Conservation (phyloP, 2,888 invertebrate species). For the Lasioglossum vierecki region DNA sequence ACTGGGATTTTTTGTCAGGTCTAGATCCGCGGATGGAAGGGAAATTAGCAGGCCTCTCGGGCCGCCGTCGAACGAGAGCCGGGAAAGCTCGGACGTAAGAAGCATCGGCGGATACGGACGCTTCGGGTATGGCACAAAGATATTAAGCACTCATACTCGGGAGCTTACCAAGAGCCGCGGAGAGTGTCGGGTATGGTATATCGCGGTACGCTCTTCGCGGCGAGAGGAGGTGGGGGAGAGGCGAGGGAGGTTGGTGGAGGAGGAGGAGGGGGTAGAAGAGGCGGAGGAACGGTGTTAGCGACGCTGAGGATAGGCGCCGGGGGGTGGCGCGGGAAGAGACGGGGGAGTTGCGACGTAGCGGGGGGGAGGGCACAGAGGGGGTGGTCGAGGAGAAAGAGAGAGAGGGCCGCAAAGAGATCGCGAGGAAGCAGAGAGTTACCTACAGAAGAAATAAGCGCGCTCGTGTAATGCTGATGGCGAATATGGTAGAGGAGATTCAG, state of each 20-base stretch:
- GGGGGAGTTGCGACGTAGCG: slow-evolving; percentile 16
- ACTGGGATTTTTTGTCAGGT: not conserved
- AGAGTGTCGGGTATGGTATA: slow-evolving; percentile 56
- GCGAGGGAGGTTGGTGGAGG: slow-evolving; percentile 22
- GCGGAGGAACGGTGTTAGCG: slow-evolving; percentile 61
- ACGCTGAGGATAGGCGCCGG: slow-evolving; percentile 57
- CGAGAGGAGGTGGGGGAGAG: slow-evolving; percentile 26
- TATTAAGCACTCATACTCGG: slow-evolving; percentile 70
- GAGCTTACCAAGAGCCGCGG: slow-evolving; percentile 54
- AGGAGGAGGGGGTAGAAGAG: not conserved
- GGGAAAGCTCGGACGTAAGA: slow-evolving; percentile 59
- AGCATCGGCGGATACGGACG: slow-evolving; percentile 61
- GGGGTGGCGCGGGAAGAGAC: slow-evolving; percentile 44
- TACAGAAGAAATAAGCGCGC: slow-evolving; percentile 81
- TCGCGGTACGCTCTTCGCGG: slow-evolving; percentile 19
- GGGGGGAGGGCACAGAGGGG: slow-evolving; percentile 51
- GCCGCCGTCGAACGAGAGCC: slow-evolving; percentile 27
- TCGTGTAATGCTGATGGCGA: slow-evolving; percentile 82
- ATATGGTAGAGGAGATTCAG: slow-evolving; percentile 75
- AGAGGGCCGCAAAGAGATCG: slow-evolving; percentile 65
- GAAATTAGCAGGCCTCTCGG: slow-evolving; percentile 33
- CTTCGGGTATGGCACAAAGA: slow-evolving; percentile 67
- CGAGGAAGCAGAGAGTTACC: slow-evolving; percentile 74
- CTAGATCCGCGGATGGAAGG: not conserved
- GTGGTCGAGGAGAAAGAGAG: slow-evolving; percentile 48